These are phyloP conservation scores for Parthenolecanium corni DNA, from an alignment of 2,888 invertebrate genomes.

Conservation along the genomic window DNA sequence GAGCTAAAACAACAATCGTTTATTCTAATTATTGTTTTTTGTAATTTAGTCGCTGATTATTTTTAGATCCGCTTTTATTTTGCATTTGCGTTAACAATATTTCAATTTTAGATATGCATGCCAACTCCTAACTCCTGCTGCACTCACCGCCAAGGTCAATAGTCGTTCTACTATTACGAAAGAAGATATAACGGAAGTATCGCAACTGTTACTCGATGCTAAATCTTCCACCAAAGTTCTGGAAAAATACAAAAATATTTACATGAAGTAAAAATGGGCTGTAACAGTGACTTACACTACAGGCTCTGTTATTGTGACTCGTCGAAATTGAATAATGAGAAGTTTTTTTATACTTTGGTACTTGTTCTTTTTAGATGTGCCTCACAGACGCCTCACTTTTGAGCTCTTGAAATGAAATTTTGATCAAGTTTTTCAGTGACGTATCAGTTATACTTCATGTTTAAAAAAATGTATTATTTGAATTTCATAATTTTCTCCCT, in stretches of 20 bases:
- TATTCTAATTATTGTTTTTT: background rate
- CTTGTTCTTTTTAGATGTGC: background rate
- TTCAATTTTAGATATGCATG: slow-evolving; percentile 61
- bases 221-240: slow-evolving; percentile 90
- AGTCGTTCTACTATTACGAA: slow-evolving; percentile 64
- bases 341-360: background rate
- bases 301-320: background rate
- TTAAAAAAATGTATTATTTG: no score
- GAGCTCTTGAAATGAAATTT: background rate
- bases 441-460: background rate
- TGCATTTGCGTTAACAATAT: no score
- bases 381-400: no score
- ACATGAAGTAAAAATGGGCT: slow-evolving; percentile 54
- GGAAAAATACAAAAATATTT: slow-evolving; percentile 79
- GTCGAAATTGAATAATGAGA: background rate
- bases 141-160: slow-evolving; percentile 76
- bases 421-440: background rate
- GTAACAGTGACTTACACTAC: no score
- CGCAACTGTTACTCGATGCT: slow-evolving; percentile 82
- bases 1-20: no score
- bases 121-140: slow-evolving; percentile 85
- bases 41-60: background rate
- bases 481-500: no score
- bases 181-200: slow-evolving; percentile 74
- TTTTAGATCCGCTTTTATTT: no score